These are phyloP conservation scores for Cryptocephalus moraei DNA, from an alignment of 2,888 invertebrate species.

Conservation along the genomic window DNA sequence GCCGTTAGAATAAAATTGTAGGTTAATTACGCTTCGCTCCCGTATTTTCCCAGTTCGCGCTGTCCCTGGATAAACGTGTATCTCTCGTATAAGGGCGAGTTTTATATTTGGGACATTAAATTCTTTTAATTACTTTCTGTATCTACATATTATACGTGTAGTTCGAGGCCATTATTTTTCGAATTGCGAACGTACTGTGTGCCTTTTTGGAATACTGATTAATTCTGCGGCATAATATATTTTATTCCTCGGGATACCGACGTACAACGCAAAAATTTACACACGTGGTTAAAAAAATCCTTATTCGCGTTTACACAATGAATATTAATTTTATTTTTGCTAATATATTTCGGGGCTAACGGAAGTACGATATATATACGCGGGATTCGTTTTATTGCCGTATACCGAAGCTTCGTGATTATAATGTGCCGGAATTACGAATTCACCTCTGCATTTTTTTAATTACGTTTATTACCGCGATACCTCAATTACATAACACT, in stretches of 20 bases:
- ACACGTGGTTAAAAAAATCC: conserved; percentile 20
- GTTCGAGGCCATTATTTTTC: conserved; percentile 35
- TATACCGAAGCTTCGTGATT: too few species aligned
- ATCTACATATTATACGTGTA: conserved; percentile 38
- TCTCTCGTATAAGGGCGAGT: conserved; percentile 25
- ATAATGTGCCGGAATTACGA: too few species aligned
- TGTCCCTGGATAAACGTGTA: background rate
- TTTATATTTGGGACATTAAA: conserved; percentile 39
- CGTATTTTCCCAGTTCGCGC: too few species aligned
- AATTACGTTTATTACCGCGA: too few species aligned
- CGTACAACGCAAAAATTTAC: conserved; percentile 22
- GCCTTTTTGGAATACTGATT: conserved; percentile 34
- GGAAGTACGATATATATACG: background rate
- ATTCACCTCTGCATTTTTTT: too few species aligned
- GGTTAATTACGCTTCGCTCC: too few species aligned
- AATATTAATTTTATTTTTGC: conserved; percentile 24
- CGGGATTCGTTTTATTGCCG: too few species aligned
- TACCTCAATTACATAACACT: too few species aligned
- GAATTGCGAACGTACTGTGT: conserved; percentile 22
- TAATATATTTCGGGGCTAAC: conserved; percentile 9
- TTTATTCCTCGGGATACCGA: conserved; percentile 26
- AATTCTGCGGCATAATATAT: conserved; percentile 32
- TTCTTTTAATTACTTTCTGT: conserved; percentile 39
- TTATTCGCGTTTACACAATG: conserved; percentile 24
- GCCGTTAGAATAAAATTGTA: too few species aligned